A percentile compares a stretch with the other conserved stretches of the same genome.
phyloP scores from a whole-genome alignment of 2,797 vertebrate species.

The Rhinella marina region DNA sequence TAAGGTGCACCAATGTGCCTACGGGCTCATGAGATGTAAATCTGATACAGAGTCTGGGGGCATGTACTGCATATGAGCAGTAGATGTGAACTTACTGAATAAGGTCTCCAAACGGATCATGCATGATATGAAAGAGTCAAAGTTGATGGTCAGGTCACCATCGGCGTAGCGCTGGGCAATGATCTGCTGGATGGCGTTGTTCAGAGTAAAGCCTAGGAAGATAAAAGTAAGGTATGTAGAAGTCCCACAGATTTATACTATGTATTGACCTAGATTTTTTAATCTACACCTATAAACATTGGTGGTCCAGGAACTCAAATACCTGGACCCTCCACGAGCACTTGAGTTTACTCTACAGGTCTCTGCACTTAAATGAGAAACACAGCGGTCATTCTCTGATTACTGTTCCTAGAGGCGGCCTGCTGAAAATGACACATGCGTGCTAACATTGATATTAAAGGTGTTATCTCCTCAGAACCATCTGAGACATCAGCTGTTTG shows the following conservation, averaged over 20 bases:
- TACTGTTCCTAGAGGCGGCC: too few relatives aligned
- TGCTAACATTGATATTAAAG: background rate
- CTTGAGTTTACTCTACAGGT: too few relatives aligned
- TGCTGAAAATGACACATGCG: background rate
- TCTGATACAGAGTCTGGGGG: background rate
- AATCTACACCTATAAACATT: too few relatives aligned
- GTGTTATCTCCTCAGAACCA: background rate
- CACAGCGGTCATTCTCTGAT: too few relatives aligned
- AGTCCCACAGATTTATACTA: background rate
- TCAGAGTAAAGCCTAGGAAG: conserved; percentile 76
- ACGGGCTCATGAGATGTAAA: background rate
- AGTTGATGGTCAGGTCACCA: conserved; percentile 75
- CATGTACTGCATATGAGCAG: background rate
- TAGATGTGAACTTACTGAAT: conserved; percentile 74
- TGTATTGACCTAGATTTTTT: background rate
- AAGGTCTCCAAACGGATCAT: conserved; percentile 80
- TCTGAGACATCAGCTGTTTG: background rate
- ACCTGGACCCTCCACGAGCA: too few relatives aligned
- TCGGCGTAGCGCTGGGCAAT: conserved; percentile 74
- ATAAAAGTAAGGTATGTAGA: background rate
- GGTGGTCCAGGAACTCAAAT: too few relatives aligned
- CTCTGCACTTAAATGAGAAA: too few relatives aligned
- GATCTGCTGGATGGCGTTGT: conserved; percentile 74
- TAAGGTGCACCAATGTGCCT: background rate
- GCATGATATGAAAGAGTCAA: conserved; percentile 79